These are phyloP conservation scores for Apomyelois bistriatella DNA, from an alignment of 2,888 invertebrate species.

Conservation along the genomic window DNA sequence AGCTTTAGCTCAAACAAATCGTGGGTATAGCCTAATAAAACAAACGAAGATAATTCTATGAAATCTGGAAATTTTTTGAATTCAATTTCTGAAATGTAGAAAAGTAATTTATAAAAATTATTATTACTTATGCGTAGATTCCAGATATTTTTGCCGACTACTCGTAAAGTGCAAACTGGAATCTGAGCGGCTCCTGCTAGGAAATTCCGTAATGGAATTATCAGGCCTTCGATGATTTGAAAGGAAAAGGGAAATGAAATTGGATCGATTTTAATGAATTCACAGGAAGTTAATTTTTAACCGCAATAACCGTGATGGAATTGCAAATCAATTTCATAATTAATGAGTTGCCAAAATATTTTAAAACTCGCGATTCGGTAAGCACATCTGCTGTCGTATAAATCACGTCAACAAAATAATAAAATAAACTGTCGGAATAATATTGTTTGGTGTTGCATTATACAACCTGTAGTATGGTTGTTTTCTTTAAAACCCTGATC, in stretches of 20 bases:
- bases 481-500: no score
- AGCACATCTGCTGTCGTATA: no score
- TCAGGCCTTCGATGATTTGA: slow-evolving; percentile 30
- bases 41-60: neutral
- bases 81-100: neutral
- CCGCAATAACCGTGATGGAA: slow-evolving; percentile 20
- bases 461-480: no score
- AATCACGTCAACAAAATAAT: no score
- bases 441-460: no score
- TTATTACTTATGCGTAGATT: neutral
- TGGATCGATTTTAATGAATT: slow-evolving; percentile 7
- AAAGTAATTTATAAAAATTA: neutral
- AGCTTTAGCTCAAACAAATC: no score
- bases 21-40: neutral
- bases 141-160: slow-evolving; percentile 3
- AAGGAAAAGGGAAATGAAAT: slow-evolving; percentile 20
- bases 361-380: no score
- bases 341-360: no score
- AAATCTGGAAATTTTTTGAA: neutral
- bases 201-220: slow-evolving; percentile 46
- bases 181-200: slow-evolving; percentile 41
- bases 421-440: no score
- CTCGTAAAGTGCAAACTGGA: slow-evolving; percentile 23
- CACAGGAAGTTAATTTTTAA: slow-evolving; percentile 3
- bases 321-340: slow-evolving; percentile 28